These are phyloP conservation scores for Marcusenius ussheri DNA, from an alignment of 2,113 vertebrate genomes.

Conservation along the genomic window DNA sequence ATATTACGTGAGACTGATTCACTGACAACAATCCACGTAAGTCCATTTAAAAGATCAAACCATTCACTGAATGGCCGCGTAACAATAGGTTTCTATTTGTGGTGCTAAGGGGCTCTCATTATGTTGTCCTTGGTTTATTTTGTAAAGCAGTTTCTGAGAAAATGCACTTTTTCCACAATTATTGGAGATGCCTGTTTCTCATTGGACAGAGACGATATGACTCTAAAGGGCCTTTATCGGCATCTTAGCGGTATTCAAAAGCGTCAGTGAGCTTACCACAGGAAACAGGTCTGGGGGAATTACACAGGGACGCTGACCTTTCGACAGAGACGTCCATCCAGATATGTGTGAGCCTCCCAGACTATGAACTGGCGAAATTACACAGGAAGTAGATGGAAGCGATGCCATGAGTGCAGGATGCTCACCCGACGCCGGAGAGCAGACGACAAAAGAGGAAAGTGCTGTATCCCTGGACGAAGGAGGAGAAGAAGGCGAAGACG, in stretches of 20 bases:
- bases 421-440: conserved; percentile 89
- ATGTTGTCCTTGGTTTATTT: neutral
- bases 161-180: neutral
- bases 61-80: neutral
- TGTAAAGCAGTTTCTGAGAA: neutral
- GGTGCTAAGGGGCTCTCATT: neutral
- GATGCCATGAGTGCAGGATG: neutral
- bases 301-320: neutral
- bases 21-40: neutral
- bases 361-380: neutral
- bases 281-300: neutral
- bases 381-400: neutral
- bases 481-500: conserved; percentile 95
- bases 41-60: neutral
- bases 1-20: neutral
- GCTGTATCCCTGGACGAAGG: conserved; percentile 93
- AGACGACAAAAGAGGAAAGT: conserved; percentile 95
- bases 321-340: neutral
- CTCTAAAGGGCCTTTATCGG: neutral
- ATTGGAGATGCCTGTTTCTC: neutral
- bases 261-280: neutral
- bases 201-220: neutral
- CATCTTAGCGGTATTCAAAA: neutral
- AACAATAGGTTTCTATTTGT: neutral
- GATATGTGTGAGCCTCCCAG: neutral